Percentiles rank a stretch among this genome's conserved stretches.
phyloP scores from a whole-genome alignment of 1,140 invertebrate species.

The Lepidurus apus region DNA sequence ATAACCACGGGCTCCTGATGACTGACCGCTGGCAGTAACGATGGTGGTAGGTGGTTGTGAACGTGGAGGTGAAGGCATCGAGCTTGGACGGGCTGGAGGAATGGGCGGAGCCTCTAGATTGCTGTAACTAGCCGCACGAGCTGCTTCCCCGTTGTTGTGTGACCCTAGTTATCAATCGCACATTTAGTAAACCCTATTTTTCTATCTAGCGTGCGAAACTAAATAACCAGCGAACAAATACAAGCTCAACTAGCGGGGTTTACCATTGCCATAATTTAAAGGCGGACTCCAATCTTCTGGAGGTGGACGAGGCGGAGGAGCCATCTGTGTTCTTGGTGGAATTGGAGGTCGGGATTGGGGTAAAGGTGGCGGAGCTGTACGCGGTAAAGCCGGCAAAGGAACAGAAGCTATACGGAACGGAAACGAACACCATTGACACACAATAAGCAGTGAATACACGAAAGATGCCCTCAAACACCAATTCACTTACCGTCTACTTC shows the following conservation, averaged over 20 bases:
- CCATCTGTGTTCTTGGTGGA: conserved; percentile 26
- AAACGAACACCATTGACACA: conserved; percentile 24
- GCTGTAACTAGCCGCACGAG: background rate
- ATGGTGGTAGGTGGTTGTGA: conserved; percentile 13
- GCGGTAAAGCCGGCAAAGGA: conserved; percentile 28
- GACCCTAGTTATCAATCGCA: background rate
- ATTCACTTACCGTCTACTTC: background rate
- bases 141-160: background rate
- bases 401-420: conserved; percentile 25
- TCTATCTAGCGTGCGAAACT: background rate
- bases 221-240: conserved; percentile 21
- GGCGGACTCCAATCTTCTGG: conserved; percentile 9
- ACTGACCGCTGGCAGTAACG: conserved; percentile 32
- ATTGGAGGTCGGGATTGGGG: conserved; percentile 34
- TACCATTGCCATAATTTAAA: conserved; percentile 26
- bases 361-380: conserved; percentile 33
- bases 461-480: background rate
- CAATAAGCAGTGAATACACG: background rate
- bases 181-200: background rate
- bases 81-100: conserved; percentile 39
- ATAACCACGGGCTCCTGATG: conserved; percentile 32
- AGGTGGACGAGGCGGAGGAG: conserved; percentile 23
- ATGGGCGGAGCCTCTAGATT: conserved; percentile 33
- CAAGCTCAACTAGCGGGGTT: background rate
- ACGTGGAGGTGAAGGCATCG: conserved; percentile 36